Percentiles rank a stretch among this genome's conserved stretches.
These are phyloP conservation scores for Hirtodrosophila trivittata DNA, from an alignment of 2,888 invertebrate genomes.

Conservation along the genomic window DNA sequence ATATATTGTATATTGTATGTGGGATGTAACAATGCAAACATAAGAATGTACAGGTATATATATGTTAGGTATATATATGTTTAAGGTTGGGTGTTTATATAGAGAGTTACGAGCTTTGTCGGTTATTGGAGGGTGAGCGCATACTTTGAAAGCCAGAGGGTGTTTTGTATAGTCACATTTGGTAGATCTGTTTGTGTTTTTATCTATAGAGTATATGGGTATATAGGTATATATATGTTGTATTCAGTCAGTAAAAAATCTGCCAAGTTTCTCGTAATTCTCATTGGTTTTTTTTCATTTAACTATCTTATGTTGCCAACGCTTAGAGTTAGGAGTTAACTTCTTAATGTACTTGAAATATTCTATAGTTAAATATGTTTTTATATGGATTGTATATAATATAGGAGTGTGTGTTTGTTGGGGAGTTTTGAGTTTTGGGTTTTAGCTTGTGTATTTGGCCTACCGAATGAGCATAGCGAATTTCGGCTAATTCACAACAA, in stretches of 20 bases:
- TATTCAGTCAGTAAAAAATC: constrained; percentile 71
- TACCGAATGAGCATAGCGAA: constrained; percentile 84
- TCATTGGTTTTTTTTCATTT: constrained; percentile 22
- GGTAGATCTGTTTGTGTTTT: constrained; percentile 20
- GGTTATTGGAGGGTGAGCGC: constrained; percentile 53
- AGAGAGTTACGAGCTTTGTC: background rate
- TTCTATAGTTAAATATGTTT: constrained; percentile 26
- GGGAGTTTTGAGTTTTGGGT: constrained; percentile 50
- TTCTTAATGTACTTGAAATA: constrained; percentile 29
- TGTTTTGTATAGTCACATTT: constrained; percentile 42
- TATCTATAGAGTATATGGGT: constrained; percentile 9
- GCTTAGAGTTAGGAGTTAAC: constrained; percentile 1
- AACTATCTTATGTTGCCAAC: constrained; percentile 48
- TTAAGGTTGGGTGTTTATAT: background rate
- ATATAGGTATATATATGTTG: constrained; percentile 34
- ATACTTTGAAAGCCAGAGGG: constrained; percentile 64
- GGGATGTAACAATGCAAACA: constrained; percentile 52
- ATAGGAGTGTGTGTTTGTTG: constrained; percentile 46
- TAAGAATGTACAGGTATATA: constrained; percentile 1
- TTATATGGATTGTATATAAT: constrained; percentile 27
- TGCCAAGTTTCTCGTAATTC: constrained; percentile 45
- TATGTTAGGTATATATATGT: constrained; percentile 26
- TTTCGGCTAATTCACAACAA: constrained; percentile 85
- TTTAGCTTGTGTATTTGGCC: constrained; percentile 77
- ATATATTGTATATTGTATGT: constrained; percentile 47